These are phyloP conservation scores for Balearica regulorum DNA, from an alignment of 2,797 vertebrate genomes.

Conservation along the genomic window DNA sequence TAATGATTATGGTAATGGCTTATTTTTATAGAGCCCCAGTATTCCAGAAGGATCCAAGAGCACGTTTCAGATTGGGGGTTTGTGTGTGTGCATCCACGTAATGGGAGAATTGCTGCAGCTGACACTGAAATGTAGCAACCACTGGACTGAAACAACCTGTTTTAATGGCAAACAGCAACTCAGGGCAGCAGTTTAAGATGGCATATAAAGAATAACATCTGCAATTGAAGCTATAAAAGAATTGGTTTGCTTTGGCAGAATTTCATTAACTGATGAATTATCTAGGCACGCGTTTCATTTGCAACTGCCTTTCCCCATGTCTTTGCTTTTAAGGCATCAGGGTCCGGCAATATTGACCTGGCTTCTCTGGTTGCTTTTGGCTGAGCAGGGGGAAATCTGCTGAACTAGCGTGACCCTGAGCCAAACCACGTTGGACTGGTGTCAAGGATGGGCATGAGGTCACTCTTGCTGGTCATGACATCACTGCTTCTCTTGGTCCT, in stretches of 20 bases:
- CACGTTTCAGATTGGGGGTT: neutral
- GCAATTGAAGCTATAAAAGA: neutral
- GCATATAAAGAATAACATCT: neutral
- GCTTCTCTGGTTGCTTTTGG: neutral
- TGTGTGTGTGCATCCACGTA: neutral
- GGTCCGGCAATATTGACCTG: neutral
- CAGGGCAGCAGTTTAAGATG: neutral
- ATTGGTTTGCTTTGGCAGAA: neutral
- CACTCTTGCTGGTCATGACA: neutral
- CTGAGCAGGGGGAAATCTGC: neutral
- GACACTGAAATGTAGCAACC: neutral
- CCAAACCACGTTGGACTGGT: rapidly evolving
- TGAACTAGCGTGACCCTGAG: neutral
- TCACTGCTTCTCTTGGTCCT: neutral
- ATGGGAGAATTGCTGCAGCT: neutral
- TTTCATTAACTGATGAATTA: neutral
- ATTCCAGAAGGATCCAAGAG: neutral
- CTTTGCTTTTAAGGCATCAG: neutral
- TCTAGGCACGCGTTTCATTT: neutral
- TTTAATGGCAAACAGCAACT: neutral
- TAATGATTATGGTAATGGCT: neutral
- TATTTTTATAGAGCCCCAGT: neutral
- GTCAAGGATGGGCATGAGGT: neutral
- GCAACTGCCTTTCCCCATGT: neutral
- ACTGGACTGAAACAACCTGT: neutral